A percentile compares a stretch with the other conserved stretches of the same genome.
Conservation (phyloP, 2,888 invertebrate species). For the Mylabris sibirica region DNA sequence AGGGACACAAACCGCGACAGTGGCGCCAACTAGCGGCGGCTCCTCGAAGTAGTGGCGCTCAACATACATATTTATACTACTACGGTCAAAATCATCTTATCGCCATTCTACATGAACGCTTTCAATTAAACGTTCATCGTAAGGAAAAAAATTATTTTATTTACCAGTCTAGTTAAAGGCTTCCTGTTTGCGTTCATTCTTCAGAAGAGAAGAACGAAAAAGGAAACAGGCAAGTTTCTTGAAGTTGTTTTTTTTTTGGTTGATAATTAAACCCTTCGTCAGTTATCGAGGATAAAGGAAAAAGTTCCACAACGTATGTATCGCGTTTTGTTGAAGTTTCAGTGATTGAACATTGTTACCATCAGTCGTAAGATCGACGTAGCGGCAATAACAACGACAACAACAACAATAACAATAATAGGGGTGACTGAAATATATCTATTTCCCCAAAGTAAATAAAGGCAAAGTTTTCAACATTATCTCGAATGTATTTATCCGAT, state of each 20-base stretch:
- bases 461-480: slow-evolving; percentile 38
- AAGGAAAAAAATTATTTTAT: background rate
- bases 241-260: slow-evolving; percentile 7
- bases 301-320: background rate
- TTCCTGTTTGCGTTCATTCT: too few relatives aligned
- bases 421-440: background rate
- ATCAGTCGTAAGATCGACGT: background rate
- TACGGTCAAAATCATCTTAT: slow-evolving; percentile 2
- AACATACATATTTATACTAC: too few relatives aligned
- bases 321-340: background rate
- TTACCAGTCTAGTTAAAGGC: background rate
- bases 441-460: slow-evolving; percentile 14
- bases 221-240: background rate
- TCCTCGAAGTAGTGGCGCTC: too few relatives aligned
- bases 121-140: background rate
- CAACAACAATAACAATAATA: slow-evolving; percentile 9
- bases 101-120: background rate
- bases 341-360: slow-evolving; percentile 1
- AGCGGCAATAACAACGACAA: slow-evolving; percentile 6
- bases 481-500: slow-evolving; percentile 48
- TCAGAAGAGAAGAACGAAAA: background rate
- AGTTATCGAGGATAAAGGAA: slow-evolving; percentile 5
- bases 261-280: slow-evolving; percentile 14
- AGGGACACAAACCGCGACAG: too few relatives aligned
- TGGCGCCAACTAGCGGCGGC: too few relatives aligned